Conservation (phyloP, 2,797 vertebrate species). For the Poeciliopsis turneri region DNA sequence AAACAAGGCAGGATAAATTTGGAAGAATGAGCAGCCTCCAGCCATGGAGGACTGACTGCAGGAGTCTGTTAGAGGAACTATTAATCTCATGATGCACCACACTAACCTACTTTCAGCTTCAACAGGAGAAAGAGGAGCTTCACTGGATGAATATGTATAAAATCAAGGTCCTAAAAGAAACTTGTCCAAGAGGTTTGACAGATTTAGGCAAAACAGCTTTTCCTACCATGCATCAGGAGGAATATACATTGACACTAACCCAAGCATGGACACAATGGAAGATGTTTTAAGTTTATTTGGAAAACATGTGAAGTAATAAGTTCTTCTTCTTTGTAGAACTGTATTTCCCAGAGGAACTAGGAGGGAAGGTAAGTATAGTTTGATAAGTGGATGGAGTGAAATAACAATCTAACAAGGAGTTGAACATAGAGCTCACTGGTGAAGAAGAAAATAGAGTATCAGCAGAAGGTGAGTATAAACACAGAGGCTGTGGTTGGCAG, state of each 20-base stretch:
- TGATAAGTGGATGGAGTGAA: neutral
- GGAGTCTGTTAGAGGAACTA: too few species aligned
- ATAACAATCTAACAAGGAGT: neutral
- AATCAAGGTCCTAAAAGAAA: too few species aligned
- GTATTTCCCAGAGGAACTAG: neutral
- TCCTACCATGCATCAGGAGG: too few species aligned
- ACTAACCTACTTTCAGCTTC: too few species aligned
- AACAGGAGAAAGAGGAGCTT: too few species aligned
- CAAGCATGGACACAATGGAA: neutral
- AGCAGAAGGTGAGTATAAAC: neutral
- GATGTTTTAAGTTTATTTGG: neutral
- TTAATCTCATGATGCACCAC: too few species aligned
- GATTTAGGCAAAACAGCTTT: too few species aligned
- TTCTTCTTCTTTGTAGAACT: neutral
- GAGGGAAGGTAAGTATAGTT: neutral
- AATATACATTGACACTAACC: too few species aligned
- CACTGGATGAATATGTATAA: too few species aligned
- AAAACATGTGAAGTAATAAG: neutral
- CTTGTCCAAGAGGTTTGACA: too few species aligned
- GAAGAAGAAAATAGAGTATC: neutral
- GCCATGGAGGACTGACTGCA: too few species aligned
- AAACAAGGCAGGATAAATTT: neutral
- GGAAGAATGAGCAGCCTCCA: neutral
- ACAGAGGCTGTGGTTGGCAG: neutral
- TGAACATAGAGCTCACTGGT: neutral